A percentile compares a stretch with the other conserved stretches of the same genome.
Conservation (phyloP, 2,113 vertebrate species). For the Puntigrus tetrazona region DNA sequence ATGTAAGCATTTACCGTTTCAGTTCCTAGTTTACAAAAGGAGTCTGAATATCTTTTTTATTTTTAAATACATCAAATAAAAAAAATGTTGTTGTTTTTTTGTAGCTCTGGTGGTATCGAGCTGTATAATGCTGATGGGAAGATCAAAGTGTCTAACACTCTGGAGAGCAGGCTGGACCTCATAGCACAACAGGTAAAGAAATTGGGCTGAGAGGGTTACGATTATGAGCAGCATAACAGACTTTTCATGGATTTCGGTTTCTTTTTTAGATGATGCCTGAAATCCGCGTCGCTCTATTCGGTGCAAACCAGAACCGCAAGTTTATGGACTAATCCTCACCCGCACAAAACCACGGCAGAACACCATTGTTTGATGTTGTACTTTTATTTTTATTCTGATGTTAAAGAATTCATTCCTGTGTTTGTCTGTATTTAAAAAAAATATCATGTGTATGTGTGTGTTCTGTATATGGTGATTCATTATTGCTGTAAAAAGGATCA, state of each 20-base stretch:
- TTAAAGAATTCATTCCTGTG: constrained; percentile 64
- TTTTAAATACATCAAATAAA: neutral
- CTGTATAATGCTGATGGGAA: constrained; percentile 87
- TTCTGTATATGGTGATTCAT: constrained; percentile 59
- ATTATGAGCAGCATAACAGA: neutral
- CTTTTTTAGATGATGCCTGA: constrained; percentile 95
- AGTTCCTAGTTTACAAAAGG: neutral
- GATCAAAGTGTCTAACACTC: constrained; percentile 95
- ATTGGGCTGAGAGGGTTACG: neutral
- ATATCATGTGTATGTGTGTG: constrained; percentile 54
- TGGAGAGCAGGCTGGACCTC: constrained; percentile 96
- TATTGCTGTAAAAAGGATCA: constrained; percentile 35
- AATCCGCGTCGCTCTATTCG: constrained; percentile 91
- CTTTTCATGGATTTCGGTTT: constrained; percentile 15
- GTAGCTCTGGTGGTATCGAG: constrained; percentile 92
- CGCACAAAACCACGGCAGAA: constrained; percentile 7
- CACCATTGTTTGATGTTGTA: constrained; percentile 35
- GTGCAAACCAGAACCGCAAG: constrained; percentile 92
- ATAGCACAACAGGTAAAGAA: constrained; percentile 91
- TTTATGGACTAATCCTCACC: constrained; percentile 86
- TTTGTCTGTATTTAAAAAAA: constrained; percentile 61
- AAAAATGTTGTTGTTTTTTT: constrained; percentile 2
- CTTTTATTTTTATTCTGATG: constrained; percentile 60
- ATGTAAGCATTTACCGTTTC: constrained; percentile 75
- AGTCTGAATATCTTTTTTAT: neutral